phyloP scores from a whole-genome alignment of 2,888 invertebrate genomes.

The Muscina levida region DNA sequence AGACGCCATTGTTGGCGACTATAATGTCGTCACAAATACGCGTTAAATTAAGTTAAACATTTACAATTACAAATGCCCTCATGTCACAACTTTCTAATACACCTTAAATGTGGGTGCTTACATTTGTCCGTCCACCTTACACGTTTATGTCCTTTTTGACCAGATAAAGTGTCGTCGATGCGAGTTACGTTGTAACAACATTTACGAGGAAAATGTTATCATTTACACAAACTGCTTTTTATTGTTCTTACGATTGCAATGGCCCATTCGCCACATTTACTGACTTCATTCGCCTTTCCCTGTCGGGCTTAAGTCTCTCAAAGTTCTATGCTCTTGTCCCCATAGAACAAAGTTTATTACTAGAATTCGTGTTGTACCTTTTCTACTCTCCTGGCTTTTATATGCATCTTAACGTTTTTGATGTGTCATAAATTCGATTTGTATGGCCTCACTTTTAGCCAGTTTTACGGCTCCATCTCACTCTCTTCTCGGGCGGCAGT shows the following conservation, averaged over 20 bases:
- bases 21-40: slow-evolving; percentile 75
- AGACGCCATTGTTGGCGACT: slow-evolving; percentile 76
- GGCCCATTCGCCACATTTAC: neutral
- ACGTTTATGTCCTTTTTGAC: slow-evolving; percentile 54
- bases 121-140: slow-evolving; percentile 15
- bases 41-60: slow-evolving; percentile 64
- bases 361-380: slow-evolving; percentile 51
- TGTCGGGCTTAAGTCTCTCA: neutral
- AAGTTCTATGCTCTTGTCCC: neutral
- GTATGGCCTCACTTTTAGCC: slow-evolving; percentile 58
- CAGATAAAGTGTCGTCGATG: slow-evolving; percentile 21
- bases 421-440: slow-evolving; percentile 70
- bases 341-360: slow-evolving; percentile 21
- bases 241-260: slow-evolving; percentile 3
- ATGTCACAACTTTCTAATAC: slow-evolving; percentile 27
- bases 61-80: slow-evolving; percentile 43
- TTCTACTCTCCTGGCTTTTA: slow-evolving; percentile 53
- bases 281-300: neutral
- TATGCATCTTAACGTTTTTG: slow-evolving; percentile 64
- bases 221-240: slow-evolving; percentile 39
- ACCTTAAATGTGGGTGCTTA: neutral
- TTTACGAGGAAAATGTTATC: slow-evolving; percentile 37
- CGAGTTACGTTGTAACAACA: slow-evolving; percentile 44
- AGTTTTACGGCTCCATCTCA: slow-evolving; percentile 46
- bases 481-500: neutral